phyloP scores from a whole-genome alignment of 2,888 invertebrate genomes.

The Rhodophaea formosa region DNA sequence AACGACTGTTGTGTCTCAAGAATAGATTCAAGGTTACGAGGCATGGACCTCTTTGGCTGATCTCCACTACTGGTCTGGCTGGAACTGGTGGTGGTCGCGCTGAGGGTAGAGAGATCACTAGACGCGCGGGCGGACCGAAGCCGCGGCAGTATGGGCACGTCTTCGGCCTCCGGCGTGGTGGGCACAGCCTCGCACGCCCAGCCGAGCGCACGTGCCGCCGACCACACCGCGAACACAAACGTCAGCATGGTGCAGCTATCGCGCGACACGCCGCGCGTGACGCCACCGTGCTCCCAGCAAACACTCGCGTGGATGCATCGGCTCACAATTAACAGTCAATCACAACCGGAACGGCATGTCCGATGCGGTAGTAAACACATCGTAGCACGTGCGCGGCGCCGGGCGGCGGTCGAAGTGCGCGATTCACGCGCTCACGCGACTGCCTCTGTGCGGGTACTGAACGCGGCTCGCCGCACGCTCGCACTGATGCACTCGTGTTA shows the following conservation, averaged over 20 bases:
- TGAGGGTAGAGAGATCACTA: slow-evolving; percentile 74
- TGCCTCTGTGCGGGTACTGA: slow-evolving; percentile 59
- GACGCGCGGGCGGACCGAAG: slow-evolving; percentile 75
- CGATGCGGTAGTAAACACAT: slow-evolving; percentile 39
- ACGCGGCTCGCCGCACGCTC: slow-evolving; percentile 49
- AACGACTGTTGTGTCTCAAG: slow-evolving; percentile 4
- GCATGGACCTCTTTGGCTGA: slow-evolving; percentile 69
- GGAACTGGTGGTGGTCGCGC: slow-evolving; percentile 74
- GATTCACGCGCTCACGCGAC: slow-evolving; percentile 64
- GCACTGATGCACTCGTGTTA: slow-evolving; percentile 57
- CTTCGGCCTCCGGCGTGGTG: slow-evolving; percentile 63
- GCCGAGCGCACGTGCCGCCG: slow-evolving; percentile 82
- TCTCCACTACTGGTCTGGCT: slow-evolving; percentile 72
- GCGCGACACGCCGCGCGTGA: slow-evolving; percentile 53
- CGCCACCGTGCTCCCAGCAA: slow-evolving; percentile 55
- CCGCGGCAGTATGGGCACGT: slow-evolving; percentile 66
- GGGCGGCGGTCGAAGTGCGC: slow-evolving; percentile 37
- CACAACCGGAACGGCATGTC: slow-evolving; percentile 32
- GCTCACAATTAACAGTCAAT: slow-evolving; percentile 42
- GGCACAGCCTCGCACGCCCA: slow-evolving; percentile 58
- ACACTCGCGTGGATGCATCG: slow-evolving; percentile 55
- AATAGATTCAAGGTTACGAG: slow-evolving; percentile 22
- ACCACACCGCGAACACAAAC: slow-evolving; percentile 83
- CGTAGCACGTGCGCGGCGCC: slow-evolving; percentile 50
- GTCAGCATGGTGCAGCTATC: slow-evolving; percentile 79